phyloP scores from a whole-genome alignment of 64 coral and sea anemone genomes.

The Montipora sp. region DNA sequence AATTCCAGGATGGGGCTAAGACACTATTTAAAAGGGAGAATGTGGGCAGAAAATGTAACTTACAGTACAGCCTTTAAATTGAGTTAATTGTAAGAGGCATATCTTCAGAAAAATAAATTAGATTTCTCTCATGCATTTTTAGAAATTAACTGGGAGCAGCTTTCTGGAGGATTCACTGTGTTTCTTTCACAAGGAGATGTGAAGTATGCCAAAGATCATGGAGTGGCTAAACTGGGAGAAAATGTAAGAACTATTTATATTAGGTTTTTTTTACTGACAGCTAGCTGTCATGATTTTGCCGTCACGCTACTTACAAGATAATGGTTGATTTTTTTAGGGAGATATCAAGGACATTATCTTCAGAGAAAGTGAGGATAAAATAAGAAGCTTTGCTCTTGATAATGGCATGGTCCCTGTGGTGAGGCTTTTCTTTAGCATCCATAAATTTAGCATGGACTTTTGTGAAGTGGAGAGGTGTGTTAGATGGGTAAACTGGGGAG shows the following conservation, averaged over 20 bases:
- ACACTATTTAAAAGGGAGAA: too few species aligned
- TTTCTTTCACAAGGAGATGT: constrained; percentile 56
- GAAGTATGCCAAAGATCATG: constrained; percentile 74
- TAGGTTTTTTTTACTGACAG: background rate
- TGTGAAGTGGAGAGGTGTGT: background rate
- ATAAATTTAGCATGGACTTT: background rate
- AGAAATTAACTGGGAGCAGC: constrained; percentile 76
- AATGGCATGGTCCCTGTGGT: constrained; percentile 84
- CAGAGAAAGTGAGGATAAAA: constrained; percentile 79
- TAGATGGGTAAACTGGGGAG: too few species aligned
- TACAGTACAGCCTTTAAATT: too few species aligned
- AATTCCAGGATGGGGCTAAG: too few species aligned
- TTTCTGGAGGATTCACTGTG: constrained; percentile 61
- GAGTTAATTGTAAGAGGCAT: too few species aligned
- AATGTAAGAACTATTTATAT: constrained; percentile 31
- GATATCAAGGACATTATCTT: constrained; percentile 84
- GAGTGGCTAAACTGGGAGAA: constrained; percentile 66
- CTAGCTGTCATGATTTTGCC: too few species aligned
- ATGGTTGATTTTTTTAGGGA: constrained; percentile 49
- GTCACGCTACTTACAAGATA: too few species aligned
- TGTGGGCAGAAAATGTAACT: too few species aligned
- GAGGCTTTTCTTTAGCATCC: background rate
- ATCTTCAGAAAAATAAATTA: background rate
- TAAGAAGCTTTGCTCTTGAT: constrained; percentile 76
- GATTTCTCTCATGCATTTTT: background rate